Base-by-base conservation (phyloP, 2,113 vertebrate species). In the Fulica atra region DNA sequence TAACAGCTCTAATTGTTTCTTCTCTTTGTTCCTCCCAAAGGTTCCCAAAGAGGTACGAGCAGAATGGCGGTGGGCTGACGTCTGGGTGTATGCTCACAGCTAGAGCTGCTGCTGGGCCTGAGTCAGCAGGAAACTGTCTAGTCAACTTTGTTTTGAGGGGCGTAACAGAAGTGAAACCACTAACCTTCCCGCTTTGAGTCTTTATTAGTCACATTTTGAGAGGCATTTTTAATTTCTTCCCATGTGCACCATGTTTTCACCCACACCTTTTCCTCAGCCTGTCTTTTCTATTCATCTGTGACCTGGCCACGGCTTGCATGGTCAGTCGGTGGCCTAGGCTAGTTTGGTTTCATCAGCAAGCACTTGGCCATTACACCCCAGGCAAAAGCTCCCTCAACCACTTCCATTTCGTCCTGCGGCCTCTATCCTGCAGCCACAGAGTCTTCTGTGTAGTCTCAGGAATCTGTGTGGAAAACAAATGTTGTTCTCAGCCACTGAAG, bases 1-100 rank as follows among this genome's bases (percentile, higher is more conserved):
- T 24, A 38, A 25, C 51, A 81, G 63, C 42, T 87, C 94, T 97
- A 79, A 97, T 71, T 12, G 23, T 60, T 86, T 89, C 71, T 89
- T 86, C 68, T 90, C 68, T 77, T 89, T 96, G 9, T 92, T 91
- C 98, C 84, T 98, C 66, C 95, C 76, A 4, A 71, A 99, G 99
- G 99, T 99, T 66, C 99, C 99, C n/a, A 98, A 99, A 98, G 99
- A 99, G 99, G 99, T 99, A 98, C 93, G 97, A 26, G n/a, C 96
- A 94, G 63, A 78, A 53, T 0, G 9, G 44, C 95, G 92, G 80
- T 91, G 66, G 79, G 64, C 0, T 93, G 89, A 70, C 82, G 74
- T 7, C 81, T 95, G 91, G 80, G 35, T 86, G 72, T 91, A 54
- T 86, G 23, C 57, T 95, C 93, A 94, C 82, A 92, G 70, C 88